Percentiles rank a stretch among this genome's conserved stretches.
Evolutionary conservation across 2,113 vertebrate species (phyloP).

Genomic region (Montifringilla adamsi): DNA sequence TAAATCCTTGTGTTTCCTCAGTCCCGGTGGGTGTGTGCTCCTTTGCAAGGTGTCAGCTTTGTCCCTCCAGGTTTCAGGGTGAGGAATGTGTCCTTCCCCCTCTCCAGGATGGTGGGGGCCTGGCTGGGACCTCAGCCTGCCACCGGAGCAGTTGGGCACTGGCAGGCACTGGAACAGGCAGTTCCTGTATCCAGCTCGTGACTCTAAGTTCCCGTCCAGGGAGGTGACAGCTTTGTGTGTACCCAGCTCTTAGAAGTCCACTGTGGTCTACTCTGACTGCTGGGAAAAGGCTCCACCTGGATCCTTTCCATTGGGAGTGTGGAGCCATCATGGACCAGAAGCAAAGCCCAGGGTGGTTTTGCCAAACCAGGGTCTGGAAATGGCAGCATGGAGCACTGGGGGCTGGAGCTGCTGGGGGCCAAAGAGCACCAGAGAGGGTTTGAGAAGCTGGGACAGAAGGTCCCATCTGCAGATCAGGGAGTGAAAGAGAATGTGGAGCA

Average conservation of each 20-base stretch:
- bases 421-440: neutral
- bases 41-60: neutral
- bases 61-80: neutral
- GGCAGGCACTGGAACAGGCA: neutral
- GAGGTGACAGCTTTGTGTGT: neutral
- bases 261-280: neutral
- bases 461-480: neutral
- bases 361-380: neutral
- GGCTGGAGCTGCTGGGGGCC: neutral
- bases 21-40: neutral
- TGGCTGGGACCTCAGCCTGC: neutral
- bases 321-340: neutral
- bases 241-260: fast-evolving
- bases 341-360: neutral
- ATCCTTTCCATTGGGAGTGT: neutral
- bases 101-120: neutral
- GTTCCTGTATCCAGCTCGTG: neutral
- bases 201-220: neutral
- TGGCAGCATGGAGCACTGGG: neutral
- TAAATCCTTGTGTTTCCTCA: neutral
- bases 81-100: neutral
- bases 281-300: neutral
- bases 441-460: neutral
- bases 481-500: neutral
- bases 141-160: neutral